Evolutionary conservation across 2,113 vertebrate genomes (phyloP).

Genomic region (Phylloscopus whistleri): DNA sequence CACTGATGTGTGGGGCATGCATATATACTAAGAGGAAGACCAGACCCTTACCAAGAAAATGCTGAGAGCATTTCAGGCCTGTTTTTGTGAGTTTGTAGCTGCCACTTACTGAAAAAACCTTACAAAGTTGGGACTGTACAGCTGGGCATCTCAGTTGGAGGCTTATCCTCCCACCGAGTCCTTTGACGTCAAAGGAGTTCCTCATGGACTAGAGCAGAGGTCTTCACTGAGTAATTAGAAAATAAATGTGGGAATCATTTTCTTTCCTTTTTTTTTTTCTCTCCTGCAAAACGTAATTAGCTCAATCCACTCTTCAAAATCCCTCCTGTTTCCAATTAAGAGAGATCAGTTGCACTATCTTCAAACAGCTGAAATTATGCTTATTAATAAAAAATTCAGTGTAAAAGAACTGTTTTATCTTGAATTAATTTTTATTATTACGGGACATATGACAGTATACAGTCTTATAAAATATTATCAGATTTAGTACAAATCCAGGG

Average conservation of each 20-base stretch:
- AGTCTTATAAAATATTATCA: conserved; percentile 33
- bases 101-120: neutral
- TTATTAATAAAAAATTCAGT: conserved; percentile 49
- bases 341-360: conserved; percentile 57
- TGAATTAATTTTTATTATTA: conserved; percentile 51
- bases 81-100: neutral
- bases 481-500: conserved; percentile 1
- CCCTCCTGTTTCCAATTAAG: conserved; percentile 61
- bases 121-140: neutral
- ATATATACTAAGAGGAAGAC: neutral
- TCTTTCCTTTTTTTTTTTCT: neutral
- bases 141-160: conserved; percentile 23
- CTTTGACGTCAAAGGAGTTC: conserved; percentile 60
- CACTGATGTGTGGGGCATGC: neutral
- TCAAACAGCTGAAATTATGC: conserved; percentile 48
- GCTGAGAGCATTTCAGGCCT: neutral
- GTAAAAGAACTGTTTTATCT: conserved; percentile 39
- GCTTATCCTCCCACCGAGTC: conserved; percentile 14
- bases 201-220: conserved; percentile 49
- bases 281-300: conserved; percentile 39
- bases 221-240: conserved; percentile 63
- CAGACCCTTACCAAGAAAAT: neutral
- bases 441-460: neutral
- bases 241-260: conserved; percentile 65
- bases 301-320: conserved; percentile 60